Evolutionary conservation across 2,888 invertebrate genomes (phyloP).

Genomic region (Erpobdella octoculata): DNA sequence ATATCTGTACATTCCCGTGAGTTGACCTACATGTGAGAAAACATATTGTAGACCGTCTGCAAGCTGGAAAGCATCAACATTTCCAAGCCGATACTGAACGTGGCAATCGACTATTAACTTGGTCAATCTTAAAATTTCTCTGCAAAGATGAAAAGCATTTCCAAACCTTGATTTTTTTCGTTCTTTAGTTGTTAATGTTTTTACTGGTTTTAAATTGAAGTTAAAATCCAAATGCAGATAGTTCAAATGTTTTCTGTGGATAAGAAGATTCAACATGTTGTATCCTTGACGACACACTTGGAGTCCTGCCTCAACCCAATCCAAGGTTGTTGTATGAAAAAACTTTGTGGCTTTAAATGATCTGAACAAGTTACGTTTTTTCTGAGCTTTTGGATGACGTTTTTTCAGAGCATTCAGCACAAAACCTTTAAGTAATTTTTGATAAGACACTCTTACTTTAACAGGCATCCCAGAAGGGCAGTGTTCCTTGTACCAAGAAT

Average conservation of each 20-base stretch:
- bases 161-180: constrained; percentile 81
- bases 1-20: constrained; percentile 99
- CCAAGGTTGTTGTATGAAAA: constrained; percentile 96
- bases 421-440: constrained; percentile 94
- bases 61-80: constrained; percentile 84
- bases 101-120: constrained; percentile 98
- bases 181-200: constrained; percentile 97
- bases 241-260: constrained; percentile 97
- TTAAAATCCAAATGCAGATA: constrained; percentile 99
- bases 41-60: constrained; percentile 73
- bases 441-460: constrained; percentile 97
- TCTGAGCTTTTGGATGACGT: constrained; percentile 93
- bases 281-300: constrained; percentile 96
- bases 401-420: constrained; percentile 96
- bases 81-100: constrained; percentile 96
- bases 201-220: constrained; percentile 98
- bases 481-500: constrained; percentile 65
- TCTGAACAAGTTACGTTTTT: constrained; percentile 93
- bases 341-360: constrained; percentile 99
- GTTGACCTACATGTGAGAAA: constrained; percentile 96
- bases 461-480: constrained; percentile 63
- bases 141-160: constrained; percentile 90
- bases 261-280: constrained; percentile 96
- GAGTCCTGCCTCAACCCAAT: constrained; percentile 98
- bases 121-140: constrained; percentile 94